Evolutionary conservation across 2,113 vertebrate species (phyloP).

Genomic region (Gallinago jamesoni): DNA sequence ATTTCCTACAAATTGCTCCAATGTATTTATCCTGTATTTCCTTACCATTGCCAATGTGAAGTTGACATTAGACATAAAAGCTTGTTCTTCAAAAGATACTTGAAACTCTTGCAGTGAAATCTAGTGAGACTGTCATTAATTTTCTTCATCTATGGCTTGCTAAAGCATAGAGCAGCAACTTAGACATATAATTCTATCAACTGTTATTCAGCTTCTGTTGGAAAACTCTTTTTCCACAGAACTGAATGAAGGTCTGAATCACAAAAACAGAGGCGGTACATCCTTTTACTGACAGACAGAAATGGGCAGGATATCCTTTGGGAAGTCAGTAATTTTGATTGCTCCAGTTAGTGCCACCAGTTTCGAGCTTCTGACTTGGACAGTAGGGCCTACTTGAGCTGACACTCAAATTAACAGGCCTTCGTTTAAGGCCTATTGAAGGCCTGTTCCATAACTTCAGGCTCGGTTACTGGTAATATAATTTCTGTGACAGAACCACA

Average conservation of each 20-base stretch:
- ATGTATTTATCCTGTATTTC: background rate
- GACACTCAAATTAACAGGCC: background rate
- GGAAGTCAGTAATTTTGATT: background rate
- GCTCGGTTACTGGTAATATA: background rate
- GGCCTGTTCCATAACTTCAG: background rate
- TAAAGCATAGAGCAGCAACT: background rate
- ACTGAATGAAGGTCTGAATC: rapidly evolving
- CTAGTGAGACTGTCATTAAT: background rate
- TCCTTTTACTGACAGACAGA: background rate
- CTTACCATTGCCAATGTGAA: background rate
- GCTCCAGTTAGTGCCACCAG: background rate
- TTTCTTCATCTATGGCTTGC: background rate
- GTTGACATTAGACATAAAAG: background rate
- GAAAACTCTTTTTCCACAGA: background rate
- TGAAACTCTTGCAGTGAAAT: background rate
- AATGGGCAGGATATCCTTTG: background rate
- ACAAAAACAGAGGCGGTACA: background rate
- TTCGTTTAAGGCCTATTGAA: background rate
- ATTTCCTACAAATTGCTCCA: background rate
- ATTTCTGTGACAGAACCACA: background rate
- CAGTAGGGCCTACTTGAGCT: background rate
- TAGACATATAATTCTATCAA: background rate
- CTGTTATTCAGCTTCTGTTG: background rate
- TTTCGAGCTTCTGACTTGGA: background rate
- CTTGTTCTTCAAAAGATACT: background rate